Percentiles rank a stretch among this genome's conserved stretches.
Evolutionary conservation across 2,113 vertebrate genomes (phyloP).

Genomic region (Gallinago undulata): DNA sequence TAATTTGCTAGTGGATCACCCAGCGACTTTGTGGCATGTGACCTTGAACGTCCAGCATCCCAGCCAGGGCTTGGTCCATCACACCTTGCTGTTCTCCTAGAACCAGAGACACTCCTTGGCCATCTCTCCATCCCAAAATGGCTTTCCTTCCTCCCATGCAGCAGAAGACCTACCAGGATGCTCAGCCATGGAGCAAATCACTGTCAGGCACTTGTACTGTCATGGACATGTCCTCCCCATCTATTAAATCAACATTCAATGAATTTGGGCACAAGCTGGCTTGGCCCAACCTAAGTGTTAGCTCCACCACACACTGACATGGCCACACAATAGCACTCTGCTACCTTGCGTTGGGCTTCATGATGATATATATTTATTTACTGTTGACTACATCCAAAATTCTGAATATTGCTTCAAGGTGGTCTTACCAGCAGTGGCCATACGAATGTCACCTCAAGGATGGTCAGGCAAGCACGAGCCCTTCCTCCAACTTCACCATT

Average conservation of each 20-base stretch:
- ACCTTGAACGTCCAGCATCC: neutral
- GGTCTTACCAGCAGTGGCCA: neutral
- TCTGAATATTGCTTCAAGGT: neutral
- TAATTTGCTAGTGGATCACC: neutral
- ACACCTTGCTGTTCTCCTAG: neutral
- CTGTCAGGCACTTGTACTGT: neutral
- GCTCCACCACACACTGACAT: rapidly evolving
- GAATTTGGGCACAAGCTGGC: neutral
- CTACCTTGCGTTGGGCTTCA: neutral
- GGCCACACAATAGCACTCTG: rapidly evolving
- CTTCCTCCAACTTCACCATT: neutral
- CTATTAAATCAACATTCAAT: neutral
- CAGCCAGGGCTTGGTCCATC: neutral
- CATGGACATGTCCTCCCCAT: neutral
- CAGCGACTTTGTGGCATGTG: neutral
- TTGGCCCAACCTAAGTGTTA: neutral
- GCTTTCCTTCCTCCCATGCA: neutral
- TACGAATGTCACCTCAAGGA: neutral
- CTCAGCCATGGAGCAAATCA: neutral
- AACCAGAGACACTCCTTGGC: neutral
- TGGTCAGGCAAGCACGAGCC: neutral
- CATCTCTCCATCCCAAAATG: neutral
- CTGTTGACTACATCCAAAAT: neutral
- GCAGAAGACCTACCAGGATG: neutral
- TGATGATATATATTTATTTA: neutral